Evolutionary conservation across 1,140 invertebrate species (phyloP).

Genomic region (Holotrichia oblita): DNA sequence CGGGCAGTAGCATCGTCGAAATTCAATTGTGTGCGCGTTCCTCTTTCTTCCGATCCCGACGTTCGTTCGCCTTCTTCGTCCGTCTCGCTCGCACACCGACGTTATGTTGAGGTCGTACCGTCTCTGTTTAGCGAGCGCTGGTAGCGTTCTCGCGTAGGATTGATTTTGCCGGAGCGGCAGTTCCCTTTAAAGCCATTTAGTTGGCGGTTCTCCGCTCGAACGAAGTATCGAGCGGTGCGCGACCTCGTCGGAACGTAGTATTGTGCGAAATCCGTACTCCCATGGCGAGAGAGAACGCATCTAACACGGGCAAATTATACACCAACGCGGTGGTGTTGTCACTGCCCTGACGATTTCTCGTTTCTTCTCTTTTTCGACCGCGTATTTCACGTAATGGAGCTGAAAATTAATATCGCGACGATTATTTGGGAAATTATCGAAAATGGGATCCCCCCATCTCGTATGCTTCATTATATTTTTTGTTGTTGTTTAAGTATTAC

Average conservation of each 20-base stretch:
- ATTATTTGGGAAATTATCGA: neutral
- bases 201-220: constrained; percentile 52
- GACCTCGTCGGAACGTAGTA: neutral
- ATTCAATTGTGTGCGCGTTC: constrained; percentile 21
- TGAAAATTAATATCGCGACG: constrained; percentile 14
- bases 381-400: constrained; percentile 17
- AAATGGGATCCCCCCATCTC: neutral
- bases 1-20: constrained; percentile 20
- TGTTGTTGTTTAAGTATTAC: neutral
- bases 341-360: neutral
- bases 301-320: neutral
- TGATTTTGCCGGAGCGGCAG: constrained; percentile 53
- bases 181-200: constrained; percentile 54
- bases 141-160: constrained; percentile 45
- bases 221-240: constrained; percentile 43
- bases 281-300: neutral
- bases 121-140: neutral
- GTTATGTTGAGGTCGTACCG: neutral
- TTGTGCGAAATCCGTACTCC: constrained; percentile 31
- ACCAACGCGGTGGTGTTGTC: neutral
- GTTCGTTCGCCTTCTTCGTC: neutral
- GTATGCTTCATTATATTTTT: neutral
- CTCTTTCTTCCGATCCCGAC: neutral
- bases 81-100: neutral
- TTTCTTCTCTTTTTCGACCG: neutral